Evolutionary conservation across 2,113 vertebrate genomes (phyloP), one percentile per base, ranked within the genome.

Genomic region (Rhynchomys soricoides): DNA sequence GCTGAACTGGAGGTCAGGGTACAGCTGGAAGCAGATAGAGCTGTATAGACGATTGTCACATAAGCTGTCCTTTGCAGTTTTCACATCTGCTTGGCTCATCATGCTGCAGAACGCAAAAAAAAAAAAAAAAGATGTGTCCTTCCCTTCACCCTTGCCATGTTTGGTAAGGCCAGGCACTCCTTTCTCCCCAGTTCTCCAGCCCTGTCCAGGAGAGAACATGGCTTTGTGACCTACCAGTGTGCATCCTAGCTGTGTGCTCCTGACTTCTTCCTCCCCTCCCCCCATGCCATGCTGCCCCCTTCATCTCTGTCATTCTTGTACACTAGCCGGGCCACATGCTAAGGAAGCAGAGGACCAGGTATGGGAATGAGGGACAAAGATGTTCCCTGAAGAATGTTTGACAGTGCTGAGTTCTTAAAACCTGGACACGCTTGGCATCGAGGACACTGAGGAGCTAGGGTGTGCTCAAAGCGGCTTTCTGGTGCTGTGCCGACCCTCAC

Each of bases 271-370:
- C 40, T 17, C 7, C 62, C 64, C 6, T 43, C 70, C 15, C 71
- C 19, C 4, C 1, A 0, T 3, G 37, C 19, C n/a, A 15, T 40
- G 52, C n/a, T 26, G 37, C 22, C 45, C 9, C 4, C 4, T 26
- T 62, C 57, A 37, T 26, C n/a, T 55, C 40, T 34, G 70, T 70
- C 85, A 22, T 4, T 37, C 70, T 12, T 1, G 50, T 50, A 15
- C 26, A 31, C 40, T 10, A 43, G 11, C 89, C 71, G 37, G 91
- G n/a, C 7, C 29, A 8, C 13, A 3, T 12, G 1, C 45, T 10
- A 29, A 31, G 74, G 19, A 22, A 57, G 21, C 34, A 6, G 4
- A 0, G 31, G 24, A 16, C 24, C 19, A 1, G 0, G 1, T 6
- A 11, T 29, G 19, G 3, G 8, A 6, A 13, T 1, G 15, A 40